Percentiles rank a stretch among this genome's conserved stretches.
Evolutionary conservation across 1,140 invertebrate species (phyloP).

Genomic region (Littorina saxatilis): DNA sequence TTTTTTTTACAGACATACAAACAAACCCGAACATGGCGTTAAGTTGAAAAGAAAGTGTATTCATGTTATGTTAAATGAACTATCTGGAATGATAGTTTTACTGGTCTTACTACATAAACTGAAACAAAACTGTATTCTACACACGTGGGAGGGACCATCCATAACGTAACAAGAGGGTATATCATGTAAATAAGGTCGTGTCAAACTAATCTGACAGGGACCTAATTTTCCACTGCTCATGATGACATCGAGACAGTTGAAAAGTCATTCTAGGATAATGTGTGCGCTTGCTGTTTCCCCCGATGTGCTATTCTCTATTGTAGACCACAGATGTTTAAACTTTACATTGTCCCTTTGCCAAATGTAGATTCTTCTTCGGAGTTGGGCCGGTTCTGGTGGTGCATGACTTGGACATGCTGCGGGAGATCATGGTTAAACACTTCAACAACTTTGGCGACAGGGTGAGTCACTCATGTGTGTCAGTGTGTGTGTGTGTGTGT

Average conservation of each 20-base stretch:
- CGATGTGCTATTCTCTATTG: no score
- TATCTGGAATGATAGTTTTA: background rate
- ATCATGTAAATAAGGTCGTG: no score
- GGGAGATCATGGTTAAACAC: constrained; percentile 29
- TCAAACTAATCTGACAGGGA: no score
- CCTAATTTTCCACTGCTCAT: no score
- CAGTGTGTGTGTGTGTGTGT: no score
- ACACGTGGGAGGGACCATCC: no score
- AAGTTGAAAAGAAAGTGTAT: background rate
- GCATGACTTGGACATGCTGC: constrained; percentile 24
- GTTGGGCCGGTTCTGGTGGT: background rate
- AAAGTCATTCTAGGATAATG: background rate
- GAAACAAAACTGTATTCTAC: no score
- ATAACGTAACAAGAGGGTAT: no score
- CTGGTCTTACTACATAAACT: background rate
- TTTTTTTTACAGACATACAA: background rate
- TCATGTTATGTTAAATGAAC: background rate
- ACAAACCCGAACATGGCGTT: background rate
- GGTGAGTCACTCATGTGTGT: no score
- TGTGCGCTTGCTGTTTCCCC: background rate
- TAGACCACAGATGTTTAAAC: background rate
- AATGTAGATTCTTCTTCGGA: no score
- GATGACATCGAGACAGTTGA: background rate
- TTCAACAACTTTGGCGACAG: constrained; percentile 28
- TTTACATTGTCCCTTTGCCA: no score